Percentiles rank a stretch among this genome's conserved stretches.
Evolutionary conservation across 1,140 invertebrate species (phyloP).

Genomic region (Trichonephila clavata): DNA sequence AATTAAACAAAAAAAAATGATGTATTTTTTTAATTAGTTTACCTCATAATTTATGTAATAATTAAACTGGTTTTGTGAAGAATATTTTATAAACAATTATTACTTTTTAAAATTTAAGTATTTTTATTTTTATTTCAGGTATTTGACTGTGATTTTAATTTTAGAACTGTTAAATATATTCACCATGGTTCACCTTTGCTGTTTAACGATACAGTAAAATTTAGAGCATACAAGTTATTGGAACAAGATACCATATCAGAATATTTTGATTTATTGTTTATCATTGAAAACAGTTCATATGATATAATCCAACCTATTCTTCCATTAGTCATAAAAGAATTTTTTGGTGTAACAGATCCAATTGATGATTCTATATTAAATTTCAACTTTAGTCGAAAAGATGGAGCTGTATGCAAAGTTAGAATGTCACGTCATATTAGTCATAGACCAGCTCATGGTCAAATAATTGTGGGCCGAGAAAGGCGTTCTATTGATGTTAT

Average conservation of each 20-base stretch:
- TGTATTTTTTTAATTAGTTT: no score
- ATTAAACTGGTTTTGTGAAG: no score
- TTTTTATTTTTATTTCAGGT: conserved; percentile 52
- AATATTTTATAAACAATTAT: no score
- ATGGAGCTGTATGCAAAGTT: conserved; percentile 74
- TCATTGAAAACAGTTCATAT: conserved; percentile 64
- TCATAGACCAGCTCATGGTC: conserved; percentile 68
- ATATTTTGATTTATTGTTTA: conserved; percentile 60
- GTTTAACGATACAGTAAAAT: conserved; percentile 69
- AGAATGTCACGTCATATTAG: conserved; percentile 59
- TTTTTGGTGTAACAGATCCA: conserved; percentile 63
- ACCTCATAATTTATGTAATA: no score
- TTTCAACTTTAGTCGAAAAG: conserved; percentile 68
- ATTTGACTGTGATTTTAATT: conserved; percentile 72
- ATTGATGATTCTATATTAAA: conserved; percentile 60
- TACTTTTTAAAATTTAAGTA: neutral
- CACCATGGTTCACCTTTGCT: conserved; percentile 73
- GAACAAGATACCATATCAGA: conserved; percentile 70
- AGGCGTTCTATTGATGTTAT: conserved; percentile 68
- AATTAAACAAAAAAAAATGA: no score
- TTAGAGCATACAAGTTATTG: conserved; percentile 61
- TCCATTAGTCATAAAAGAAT: conserved; percentile 70
- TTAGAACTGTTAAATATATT: conserved; percentile 62
- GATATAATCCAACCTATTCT: conserved; percentile 33
- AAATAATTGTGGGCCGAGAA: conserved; percentile 68